These are phyloP conservation scores for Oostethus manadensis DNA, from an alignment of 2,113 vertebrate species.

Conservation along the genomic window DNA sequence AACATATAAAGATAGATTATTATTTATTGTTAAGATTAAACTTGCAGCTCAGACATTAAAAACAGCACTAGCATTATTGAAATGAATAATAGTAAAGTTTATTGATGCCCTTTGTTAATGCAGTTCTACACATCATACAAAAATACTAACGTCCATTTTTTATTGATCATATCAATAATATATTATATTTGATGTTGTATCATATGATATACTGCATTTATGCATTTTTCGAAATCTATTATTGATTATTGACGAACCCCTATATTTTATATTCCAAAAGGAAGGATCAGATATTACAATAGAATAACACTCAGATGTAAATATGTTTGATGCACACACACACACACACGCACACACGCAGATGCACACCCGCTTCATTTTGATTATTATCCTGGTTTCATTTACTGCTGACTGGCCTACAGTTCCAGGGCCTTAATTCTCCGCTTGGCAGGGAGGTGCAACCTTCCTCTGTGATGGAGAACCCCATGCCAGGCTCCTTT, in stretches of 20 bases:
- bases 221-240: too few relatives aligned
- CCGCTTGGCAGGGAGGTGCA: conserved; percentile 62
- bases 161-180: not conserved
- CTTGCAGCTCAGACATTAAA: not conserved
- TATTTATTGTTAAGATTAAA: too few relatives aligned
- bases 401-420: conserved; percentile 44
- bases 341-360: not conserved
- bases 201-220: too few relatives aligned
- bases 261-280: too few relatives aligned
- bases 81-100: not conserved
- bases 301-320: not conserved
- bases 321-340: not conserved
- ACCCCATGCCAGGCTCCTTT: conserved; percentile 64
- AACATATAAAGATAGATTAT: too few relatives aligned
- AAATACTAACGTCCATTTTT: not conserved
- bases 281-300: too few relatives aligned
- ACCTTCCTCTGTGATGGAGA: conserved; percentile 52
- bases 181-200: too few relatives aligned
- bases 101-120: not conserved
- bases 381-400: conserved; percentile 20
- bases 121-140: not conserved
- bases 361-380: not conserved
- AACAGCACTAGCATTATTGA: not conserved
- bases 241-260: too few relatives aligned
- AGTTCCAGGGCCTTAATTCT: conserved; percentile 59